These are phyloP conservation scores for Ctena decussata DNA, from an alignment of 2,888 invertebrate species.

Conservation along the genomic window DNA sequence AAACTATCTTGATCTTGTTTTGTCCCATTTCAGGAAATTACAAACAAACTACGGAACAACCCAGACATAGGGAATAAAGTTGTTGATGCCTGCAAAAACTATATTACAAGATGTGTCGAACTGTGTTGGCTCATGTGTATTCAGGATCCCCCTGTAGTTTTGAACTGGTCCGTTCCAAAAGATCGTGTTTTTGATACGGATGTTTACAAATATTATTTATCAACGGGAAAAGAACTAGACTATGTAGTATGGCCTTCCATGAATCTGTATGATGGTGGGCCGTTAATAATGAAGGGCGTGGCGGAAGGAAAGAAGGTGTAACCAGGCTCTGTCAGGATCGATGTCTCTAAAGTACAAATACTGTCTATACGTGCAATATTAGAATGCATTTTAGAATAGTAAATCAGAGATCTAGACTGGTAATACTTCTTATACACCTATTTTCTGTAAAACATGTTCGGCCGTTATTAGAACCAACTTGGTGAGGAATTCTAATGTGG, in stretches of 20 bases:
- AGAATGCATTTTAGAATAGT: not conserved
- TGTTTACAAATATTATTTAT: slow-evolving; percentile 49
- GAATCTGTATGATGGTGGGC: slow-evolving; percentile 51
- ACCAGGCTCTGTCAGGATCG: not conserved
- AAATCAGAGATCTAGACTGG: not conserved
- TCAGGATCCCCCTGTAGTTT: slow-evolving; percentile 54
- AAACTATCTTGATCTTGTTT: not conserved
- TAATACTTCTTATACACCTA: too few relatives aligned
- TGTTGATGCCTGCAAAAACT: slow-evolving; percentile 39
- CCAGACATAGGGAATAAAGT: slow-evolving; percentile 44
- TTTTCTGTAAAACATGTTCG: too few relatives aligned
- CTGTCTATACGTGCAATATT: not conserved
- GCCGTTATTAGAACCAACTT: too few relatives aligned
- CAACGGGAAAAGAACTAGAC: slow-evolving; percentile 48
- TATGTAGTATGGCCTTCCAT: slow-evolving; percentile 62
- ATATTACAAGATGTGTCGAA: slow-evolving; percentile 26
- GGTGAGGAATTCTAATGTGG: too few relatives aligned
- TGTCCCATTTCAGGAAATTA: slow-evolving; percentile 40
- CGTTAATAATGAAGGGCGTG: slow-evolving; percentile 51
- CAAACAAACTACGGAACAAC: slow-evolving; percentile 44
- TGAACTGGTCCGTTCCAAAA: slow-evolving; percentile 47
- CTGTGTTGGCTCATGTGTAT: slow-evolving; percentile 26
- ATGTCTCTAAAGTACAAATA: slow-evolving; percentile 4
- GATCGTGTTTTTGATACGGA: slow-evolving; percentile 48
- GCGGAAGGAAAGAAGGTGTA: slow-evolving; percentile 45